A percentile compares a stretch with the other conserved stretches of the same genome.
Conservation (phyloP, 2,888 invertebrate genomes). For the Amiota communis region DNA sequence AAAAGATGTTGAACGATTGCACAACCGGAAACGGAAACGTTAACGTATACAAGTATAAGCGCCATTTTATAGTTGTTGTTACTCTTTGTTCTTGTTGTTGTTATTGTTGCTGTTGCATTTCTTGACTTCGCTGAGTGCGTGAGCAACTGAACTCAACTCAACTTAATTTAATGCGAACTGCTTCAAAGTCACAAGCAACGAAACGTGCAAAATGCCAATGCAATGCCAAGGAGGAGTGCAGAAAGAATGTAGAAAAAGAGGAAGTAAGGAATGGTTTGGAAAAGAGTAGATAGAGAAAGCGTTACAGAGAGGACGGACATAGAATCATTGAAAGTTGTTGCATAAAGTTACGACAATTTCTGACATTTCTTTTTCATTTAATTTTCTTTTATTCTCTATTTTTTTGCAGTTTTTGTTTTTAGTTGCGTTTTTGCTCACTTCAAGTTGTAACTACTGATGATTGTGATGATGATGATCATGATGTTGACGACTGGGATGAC, state of each 20-base stretch:
- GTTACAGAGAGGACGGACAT: background rate
- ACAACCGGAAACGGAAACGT: background rate
- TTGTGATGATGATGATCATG: too few relatives aligned
- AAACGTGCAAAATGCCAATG: background rate
- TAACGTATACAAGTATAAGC: background rate
- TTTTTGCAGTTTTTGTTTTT: constrained; percentile 53
- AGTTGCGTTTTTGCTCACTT: constrained; percentile 44
- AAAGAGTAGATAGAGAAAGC: background rate
- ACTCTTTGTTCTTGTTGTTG: constrained; percentile 46
- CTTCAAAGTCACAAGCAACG: constrained; percentile 48
- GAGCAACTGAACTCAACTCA: background rate
- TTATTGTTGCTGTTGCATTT: too few relatives aligned
- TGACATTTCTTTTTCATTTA: constrained; percentile 12
- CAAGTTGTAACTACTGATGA: background rate
- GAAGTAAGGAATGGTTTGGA: background rate
- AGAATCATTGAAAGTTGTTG: background rate
- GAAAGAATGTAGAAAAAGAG: constrained; percentile 34
- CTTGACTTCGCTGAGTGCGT: constrained; percentile 55
- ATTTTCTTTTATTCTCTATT: constrained; percentile 51
- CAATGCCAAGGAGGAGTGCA: constrained; percentile 13
- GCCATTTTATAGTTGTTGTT: constrained; percentile 22
- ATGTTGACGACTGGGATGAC: too few relatives aligned
- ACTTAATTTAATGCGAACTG: constrained; percentile 38
- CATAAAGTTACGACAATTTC: constrained; percentile 53
- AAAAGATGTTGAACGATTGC: constrained; percentile 12